Percentiles rank a stretch among this genome's conserved stretches.
phyloP scores from a whole-genome alignment of 1,140 invertebrate species.

The Brachionus rubens region DNA sequence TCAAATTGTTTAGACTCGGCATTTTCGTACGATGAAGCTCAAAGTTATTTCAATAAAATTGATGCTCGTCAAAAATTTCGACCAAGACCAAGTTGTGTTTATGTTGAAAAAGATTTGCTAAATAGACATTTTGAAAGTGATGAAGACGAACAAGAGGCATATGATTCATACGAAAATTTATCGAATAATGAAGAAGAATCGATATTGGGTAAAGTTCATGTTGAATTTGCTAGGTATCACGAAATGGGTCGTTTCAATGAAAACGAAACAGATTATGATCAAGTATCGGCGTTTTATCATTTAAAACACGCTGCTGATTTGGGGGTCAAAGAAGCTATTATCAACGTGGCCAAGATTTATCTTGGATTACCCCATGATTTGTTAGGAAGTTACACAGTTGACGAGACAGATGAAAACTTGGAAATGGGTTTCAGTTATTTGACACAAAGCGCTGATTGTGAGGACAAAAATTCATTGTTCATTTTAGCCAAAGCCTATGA shows the following conservation, averaged over 20 bases:
- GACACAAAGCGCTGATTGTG: constrained; percentile 61
- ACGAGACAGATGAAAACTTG: constrained; percentile 55
- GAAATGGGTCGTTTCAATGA: constrained; percentile 63
- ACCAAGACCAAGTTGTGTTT: constrained; percentile 24
- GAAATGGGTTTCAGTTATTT: constrained; percentile 61
- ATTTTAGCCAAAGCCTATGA: constrained; percentile 64
- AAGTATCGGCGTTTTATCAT: constrained; percentile 64
- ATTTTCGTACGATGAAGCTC: constrained; percentile 30
- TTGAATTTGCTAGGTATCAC: constrained; percentile 65
- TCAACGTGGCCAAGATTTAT: constrained; percentile 63
- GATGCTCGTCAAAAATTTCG: not conserved
- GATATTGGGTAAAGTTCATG: constrained; percentile 62
- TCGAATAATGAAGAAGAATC: too few relatives aligned
- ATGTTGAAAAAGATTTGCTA: not conserved
- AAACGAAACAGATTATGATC: constrained; percentile 58
- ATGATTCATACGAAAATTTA: too few relatives aligned
- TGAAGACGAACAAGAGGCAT: not conserved
- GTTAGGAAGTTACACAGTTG: constrained; percentile 56
- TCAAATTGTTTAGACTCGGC: constrained; percentile 38
- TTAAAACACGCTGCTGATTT: constrained; percentile 64
- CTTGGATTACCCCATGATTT: constrained; percentile 63
- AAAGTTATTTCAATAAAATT: constrained; percentile 28
- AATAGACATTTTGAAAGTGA: not conserved
- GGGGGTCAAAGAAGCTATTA: constrained; percentile 63
- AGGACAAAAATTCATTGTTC: constrained; percentile 63